A percentile compares a stretch with the other conserved stretches of the same genome.
These are phyloP conservation scores for Microdon myrmicae DNA, from an alignment of 2,888 invertebrate genomes.

Conservation along the genomic window DNA sequence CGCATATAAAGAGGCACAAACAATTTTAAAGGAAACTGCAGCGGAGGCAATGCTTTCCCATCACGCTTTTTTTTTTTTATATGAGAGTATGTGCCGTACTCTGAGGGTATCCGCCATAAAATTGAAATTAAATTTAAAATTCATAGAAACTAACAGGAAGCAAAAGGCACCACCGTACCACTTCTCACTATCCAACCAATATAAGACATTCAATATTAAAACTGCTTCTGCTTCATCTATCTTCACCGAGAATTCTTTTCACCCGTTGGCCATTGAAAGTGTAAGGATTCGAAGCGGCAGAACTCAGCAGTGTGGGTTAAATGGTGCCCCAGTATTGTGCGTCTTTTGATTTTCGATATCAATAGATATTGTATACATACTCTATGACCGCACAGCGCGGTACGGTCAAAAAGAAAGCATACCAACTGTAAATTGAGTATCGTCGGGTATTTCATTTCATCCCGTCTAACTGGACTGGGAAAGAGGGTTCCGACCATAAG, in stretches of 20 bases:
- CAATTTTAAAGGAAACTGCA: no score
- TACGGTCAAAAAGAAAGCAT: background rate
- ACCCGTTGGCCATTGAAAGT: no score
- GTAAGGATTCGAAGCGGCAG: no score
- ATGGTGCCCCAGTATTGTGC: slow-evolving; percentile 41
- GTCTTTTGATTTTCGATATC: slow-evolving; percentile 48
- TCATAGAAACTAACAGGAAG: slow-evolving; percentile 48
- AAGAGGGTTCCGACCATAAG: slow-evolving; percentile 7
- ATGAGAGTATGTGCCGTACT: slow-evolving; percentile 5
- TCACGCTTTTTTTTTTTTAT: no score
- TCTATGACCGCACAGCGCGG: slow-evolving; percentile 1
- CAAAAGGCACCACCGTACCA: slow-evolving; percentile 17
- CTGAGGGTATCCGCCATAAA: slow-evolving; percentile 36
- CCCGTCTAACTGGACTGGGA: background rate
- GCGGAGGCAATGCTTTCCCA: no score
- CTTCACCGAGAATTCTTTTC: background rate
- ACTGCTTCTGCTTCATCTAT: slow-evolving; percentile 23
- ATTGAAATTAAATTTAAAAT: slow-evolving; percentile 52
- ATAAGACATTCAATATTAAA: slow-evolving; percentile 48
- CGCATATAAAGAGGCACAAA: no score
- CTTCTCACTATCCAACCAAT: slow-evolving; percentile 3
- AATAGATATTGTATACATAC: slow-evolving; percentile 21
- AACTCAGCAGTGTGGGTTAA: no score
- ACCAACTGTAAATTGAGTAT: slow-evolving; percentile 31
- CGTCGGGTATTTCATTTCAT: background rate